Conservation (phyloP, 1,140 invertebrate genomes). For the Hirudo medicinalis region DNA sequence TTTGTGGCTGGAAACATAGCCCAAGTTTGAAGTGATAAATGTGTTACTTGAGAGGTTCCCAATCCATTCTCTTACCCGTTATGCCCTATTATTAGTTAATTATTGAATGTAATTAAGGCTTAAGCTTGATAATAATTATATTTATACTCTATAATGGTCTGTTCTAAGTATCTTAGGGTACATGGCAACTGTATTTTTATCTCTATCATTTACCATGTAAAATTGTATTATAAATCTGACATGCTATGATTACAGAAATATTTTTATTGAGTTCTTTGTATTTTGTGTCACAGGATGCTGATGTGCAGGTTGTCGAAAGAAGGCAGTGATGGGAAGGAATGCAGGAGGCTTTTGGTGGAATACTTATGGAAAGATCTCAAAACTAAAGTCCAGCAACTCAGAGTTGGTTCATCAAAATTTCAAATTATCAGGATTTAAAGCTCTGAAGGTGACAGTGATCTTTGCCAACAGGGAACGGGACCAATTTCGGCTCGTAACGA, state of each 20-base stretch:
- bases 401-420: slow-evolving; percentile 40
- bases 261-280: no score
- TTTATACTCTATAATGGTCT: background rate
- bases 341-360: slow-evolving; percentile 60
- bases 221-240: background rate
- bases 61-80: background rate
- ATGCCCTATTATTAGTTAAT: background rate
- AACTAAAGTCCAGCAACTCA: slow-evolving; percentile 55
- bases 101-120: no score
- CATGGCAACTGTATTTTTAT: no score
- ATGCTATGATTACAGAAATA: background rate
- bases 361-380: slow-evolving; percentile 68
- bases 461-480: no score
- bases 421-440: background rate
- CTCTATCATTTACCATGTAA: no score
- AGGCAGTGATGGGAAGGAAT: slow-evolving; percentile 51
- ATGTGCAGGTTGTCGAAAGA: slow-evolving; percentile 62
- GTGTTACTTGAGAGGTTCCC: background rate
- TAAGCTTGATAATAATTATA: no score
- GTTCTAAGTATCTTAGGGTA: background rate
- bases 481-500: slow-evolving; percentile 27
- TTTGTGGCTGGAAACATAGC: background rate
- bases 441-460: slow-evolving; percentile 30
- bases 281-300: slow-evolving; percentile 53
- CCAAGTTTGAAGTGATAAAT: background rate